Evolutionary conservation across 2,888 invertebrate genomes (phyloP).

Genomic region (Tachina fera): DNA sequence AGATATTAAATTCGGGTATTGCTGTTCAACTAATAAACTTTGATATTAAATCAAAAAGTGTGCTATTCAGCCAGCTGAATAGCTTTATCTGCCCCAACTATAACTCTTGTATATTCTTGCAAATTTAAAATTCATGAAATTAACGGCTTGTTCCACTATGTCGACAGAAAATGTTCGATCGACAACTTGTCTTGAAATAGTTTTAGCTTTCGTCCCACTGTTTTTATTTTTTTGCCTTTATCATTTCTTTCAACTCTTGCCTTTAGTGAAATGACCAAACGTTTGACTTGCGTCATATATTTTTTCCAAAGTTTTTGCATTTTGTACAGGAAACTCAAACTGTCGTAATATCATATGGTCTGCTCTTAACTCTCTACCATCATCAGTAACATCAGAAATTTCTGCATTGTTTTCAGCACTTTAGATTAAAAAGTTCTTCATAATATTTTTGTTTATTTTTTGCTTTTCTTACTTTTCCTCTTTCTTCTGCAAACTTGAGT

Average conservation of each 20-base stretch:
- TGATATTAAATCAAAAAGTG: neutral
- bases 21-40: neutral
- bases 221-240: neutral
- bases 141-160: too few relatives aligned
- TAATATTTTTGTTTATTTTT: constrained; percentile 14
- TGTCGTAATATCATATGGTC: constrained; percentile 64
- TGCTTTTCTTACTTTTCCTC: neutral
- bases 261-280: constrained; percentile 13
- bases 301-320: constrained; percentile 12
- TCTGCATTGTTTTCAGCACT: constrained; percentile 58
- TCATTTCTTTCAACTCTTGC: neutral
- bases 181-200: too few relatives aligned
- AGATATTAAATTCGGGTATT: neutral
- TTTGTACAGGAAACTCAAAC: constrained; percentile 53
- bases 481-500: neutral
- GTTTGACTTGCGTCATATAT: neutral
- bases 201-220: neutral
- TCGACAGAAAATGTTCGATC: too few relatives aligned
- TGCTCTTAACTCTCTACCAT: constrained; percentile 22
- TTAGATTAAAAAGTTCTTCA: constrained; percentile 63
- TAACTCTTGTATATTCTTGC: too few relatives aligned
- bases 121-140: too few relatives aligned
- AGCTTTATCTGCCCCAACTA: neutral
- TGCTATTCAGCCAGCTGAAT: neutral
- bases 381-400: constrained; percentile 36